Base-by-base conservation (phyloP, 2,797 vertebrate species). In the Darevskia nairensis region DNA sequence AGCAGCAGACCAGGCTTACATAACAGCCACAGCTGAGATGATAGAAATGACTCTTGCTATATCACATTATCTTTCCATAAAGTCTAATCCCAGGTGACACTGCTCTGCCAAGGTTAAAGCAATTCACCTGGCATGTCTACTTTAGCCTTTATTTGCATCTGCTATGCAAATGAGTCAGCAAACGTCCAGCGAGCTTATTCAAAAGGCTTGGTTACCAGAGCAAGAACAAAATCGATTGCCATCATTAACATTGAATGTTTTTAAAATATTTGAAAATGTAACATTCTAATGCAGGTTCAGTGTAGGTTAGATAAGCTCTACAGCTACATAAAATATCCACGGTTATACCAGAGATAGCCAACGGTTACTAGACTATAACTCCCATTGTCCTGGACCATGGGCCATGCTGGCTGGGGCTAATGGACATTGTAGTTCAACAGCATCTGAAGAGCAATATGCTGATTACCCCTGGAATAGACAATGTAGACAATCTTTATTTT, bases 41-140 rank as follows among this genome's bases (percentile, higher is more conserved):
- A 55, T 72, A 5, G 39, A 89, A 89, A 87, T 64, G n/a, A 77
- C 75, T 84, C 90, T 89, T 66, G 44, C 71, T 0, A 0, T 0
- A 0, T 55, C 2, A 0, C 50, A 83, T 32, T 91, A 41, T 55
- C 19, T 0, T 76, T 44, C 25, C 87, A 86, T 11, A 84, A 84
- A 77, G 1, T 71, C 69, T 86, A 92, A 90, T 68, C 44, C 46
- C 82, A 87, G 4, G 11, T 86, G 89, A 89, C 81, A 85, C n/a
- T 13, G 6, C 29, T 92, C 86, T 84, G 59, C 78, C 89, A 82
- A 92, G 74, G 77, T 83, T 93, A 82, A 90, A 89, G 21, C 0
- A 8, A 68, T 84, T 90, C 0, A 0, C 35, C 29, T 39, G 79
- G 6, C 78, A 91, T 93, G 0, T 0, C 19, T 23, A 32, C 82